Percentiles rank a stretch among this genome's conserved stretches.
These are phyloP conservation scores for Miniopterus natalensis DNA, from an alignment of 2,113 vertebrate species.

Conservation along the genomic window DNA sequence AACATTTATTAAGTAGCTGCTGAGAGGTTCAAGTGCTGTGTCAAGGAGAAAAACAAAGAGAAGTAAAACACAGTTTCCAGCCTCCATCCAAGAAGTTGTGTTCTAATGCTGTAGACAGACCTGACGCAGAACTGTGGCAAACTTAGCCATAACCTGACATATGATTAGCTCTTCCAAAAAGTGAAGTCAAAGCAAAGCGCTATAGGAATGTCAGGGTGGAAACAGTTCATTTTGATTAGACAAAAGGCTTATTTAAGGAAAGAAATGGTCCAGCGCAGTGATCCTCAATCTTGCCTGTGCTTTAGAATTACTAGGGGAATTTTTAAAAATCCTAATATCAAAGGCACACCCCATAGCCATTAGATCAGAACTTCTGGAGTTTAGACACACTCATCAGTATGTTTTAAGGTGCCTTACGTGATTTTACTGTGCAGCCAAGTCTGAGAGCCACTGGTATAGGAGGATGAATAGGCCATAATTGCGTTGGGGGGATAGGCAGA, in stretches of 20 bases:
- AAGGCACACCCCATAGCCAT: background rate
- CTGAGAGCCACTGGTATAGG: background rate
- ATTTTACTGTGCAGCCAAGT: background rate
- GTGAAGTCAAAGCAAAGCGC: background rate
- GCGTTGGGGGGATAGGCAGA: background rate
- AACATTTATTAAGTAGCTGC: constrained; percentile 38
- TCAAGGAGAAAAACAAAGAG: background rate
- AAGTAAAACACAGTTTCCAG: background rate
- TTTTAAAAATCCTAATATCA: background rate
- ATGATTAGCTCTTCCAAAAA: background rate
- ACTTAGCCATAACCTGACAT: background rate
- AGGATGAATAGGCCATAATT: background rate
- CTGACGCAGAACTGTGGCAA: background rate
- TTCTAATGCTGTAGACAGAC: background rate
- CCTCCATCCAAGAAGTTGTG: background rate
- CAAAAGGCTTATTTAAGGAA: background rate
- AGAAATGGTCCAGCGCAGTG: background rate
- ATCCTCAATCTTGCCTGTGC: background rate
- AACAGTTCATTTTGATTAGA: background rate
- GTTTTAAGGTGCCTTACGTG: background rate
- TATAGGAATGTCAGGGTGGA: background rate
- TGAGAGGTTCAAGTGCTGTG: constrained; percentile 33
- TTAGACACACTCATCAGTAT: background rate
- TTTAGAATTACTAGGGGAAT: background rate
- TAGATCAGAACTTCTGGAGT: constrained; percentile 2